Evolutionary conservation across 64 coral and sea anemone species (phyloP).

Genomic region (Anthopleura sola): DNA sequence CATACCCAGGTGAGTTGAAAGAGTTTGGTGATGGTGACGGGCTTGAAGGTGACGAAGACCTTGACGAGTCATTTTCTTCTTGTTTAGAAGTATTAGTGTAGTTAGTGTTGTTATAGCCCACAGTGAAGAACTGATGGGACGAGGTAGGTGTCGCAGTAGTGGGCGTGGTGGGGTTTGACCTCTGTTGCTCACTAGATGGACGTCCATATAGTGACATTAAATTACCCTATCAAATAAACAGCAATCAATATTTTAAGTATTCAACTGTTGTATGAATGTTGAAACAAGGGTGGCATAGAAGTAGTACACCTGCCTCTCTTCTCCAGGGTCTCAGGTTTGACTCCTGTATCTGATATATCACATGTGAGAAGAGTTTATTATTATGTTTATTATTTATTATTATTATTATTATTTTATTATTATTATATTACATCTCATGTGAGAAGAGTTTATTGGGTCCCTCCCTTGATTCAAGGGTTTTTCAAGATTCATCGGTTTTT

Average conservation of each 20-base stretch:
- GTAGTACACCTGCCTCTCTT: too few species aligned
- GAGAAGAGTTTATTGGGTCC: too few species aligned
- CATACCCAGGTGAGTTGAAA: constrained; percentile 15
- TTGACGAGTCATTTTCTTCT: constrained; percentile 28
- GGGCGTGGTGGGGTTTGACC: constrained; percentile 79
- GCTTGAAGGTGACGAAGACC: constrained; percentile 5
- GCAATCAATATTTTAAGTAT: neutral
- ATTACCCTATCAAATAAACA: constrained; percentile 45
- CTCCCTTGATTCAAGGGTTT: too few species aligned
- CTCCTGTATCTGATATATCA: too few species aligned
- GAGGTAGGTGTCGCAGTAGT: constrained; percentile 45
- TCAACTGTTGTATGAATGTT: too few species aligned
- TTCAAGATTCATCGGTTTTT: too few species aligned
- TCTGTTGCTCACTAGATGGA: constrained; percentile 29
- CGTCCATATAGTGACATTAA: constrained; percentile 34
- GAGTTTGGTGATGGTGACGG: constrained; percentile 30
- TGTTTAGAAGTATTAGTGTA: constrained; percentile 14
- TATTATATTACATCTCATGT: too few species aligned
- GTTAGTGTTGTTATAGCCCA: constrained; percentile 23
- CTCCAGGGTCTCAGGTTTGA: too few species aligned
- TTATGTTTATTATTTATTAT: too few species aligned
- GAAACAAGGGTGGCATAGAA: too few species aligned
- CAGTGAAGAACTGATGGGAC: constrained; percentile 47
- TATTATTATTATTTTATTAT: too few species aligned
- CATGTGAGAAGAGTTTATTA: too few species aligned